Evolutionary conservation across 1,140 invertebrate species (phyloP), one percentile per base, ranked within the genome.

Genomic region (Panulirus ornatus): DNA sequence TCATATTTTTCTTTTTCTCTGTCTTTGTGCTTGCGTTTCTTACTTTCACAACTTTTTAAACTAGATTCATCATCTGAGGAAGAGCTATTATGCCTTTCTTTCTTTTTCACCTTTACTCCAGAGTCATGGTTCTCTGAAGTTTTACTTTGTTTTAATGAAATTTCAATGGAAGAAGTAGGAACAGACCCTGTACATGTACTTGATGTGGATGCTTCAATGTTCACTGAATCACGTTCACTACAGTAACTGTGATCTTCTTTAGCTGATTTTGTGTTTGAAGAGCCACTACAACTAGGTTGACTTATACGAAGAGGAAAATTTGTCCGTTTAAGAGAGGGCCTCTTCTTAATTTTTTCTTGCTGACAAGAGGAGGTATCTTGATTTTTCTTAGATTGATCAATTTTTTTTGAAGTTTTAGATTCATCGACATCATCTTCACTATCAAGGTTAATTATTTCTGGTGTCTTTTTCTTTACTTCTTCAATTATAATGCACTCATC

Each of bases 401-500:
- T 27, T 19, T 27, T 82, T 63, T 75, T 16, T 40, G 54, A 34
- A 58, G 34, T 2, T 40, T 9, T 11, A 44, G 36, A 51, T 44
- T 47, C 9, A 1, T 76, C 66, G 9, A 1, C 58, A 22, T 78
- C 73, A n/a, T 71, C 63, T 47, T 91, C 91, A 38, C 81, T 81
- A 27, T 88, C 82, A 27, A 91, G 42, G 36, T 76, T 42, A 51
- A 88, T 86, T 36, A 91, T 70, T 19, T 88, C 79, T 54, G 85
- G 91, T 5, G 85, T 63, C 27, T 47, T 54, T 40, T 86, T 85
- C 14, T 63, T 84, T 2, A 91, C 34, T 78, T 88, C 91, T 40
- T 91, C 85, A 22, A 91, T 44, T 38, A 91, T 78, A 19, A 91
- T 86, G 44, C 71, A 70, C 38, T 40, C 63, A 70, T 91, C 88